Conservation (phyloP, 2,113 vertebrate species). For the Theristicus caerulescens region DNA sequence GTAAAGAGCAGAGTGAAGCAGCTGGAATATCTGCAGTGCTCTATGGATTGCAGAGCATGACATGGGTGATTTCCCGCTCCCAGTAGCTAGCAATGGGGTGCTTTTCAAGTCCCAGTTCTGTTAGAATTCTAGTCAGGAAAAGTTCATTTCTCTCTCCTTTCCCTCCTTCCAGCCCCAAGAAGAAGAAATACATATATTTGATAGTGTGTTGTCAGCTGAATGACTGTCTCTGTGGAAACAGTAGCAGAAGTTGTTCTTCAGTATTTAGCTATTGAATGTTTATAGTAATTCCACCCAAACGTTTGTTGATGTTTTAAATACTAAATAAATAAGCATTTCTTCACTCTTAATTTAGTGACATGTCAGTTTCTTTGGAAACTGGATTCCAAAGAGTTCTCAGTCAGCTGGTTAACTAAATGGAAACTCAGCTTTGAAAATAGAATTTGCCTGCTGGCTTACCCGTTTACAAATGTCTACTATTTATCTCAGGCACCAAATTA, state of each 20-base stretch:
- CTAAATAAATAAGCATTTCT: not conserved
- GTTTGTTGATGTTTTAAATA: not conserved
- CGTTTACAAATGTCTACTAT: not conserved
- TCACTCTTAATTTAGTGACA: not conserved
- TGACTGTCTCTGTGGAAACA: not conserved
- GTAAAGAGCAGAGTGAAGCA: not conserved
- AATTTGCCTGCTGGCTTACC: not conserved
- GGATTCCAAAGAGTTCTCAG: not conserved
- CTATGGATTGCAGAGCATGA: not conserved
- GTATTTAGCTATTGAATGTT: not conserved
- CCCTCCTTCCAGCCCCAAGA: fast-evolving
- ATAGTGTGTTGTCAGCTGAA: not conserved
- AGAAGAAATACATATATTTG: not conserved
- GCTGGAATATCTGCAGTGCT: constrained; percentile 2
- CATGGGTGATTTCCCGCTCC: not conserved
- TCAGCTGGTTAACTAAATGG: not conserved
- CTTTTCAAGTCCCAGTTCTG: not conserved
- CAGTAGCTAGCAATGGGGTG: not conserved
- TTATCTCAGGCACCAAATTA: not conserved
- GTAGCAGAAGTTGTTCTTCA: not conserved
- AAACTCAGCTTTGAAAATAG: not conserved
- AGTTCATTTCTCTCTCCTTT: not conserved
- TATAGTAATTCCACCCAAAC: not conserved
- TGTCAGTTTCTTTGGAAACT: not conserved
- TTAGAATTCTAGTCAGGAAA: not conserved